Evolutionary conservation across 2,888 invertebrate genomes (phyloP), one percentile per base, ranked within the genome.

Genomic region (Ochropleura plecta): DNA sequence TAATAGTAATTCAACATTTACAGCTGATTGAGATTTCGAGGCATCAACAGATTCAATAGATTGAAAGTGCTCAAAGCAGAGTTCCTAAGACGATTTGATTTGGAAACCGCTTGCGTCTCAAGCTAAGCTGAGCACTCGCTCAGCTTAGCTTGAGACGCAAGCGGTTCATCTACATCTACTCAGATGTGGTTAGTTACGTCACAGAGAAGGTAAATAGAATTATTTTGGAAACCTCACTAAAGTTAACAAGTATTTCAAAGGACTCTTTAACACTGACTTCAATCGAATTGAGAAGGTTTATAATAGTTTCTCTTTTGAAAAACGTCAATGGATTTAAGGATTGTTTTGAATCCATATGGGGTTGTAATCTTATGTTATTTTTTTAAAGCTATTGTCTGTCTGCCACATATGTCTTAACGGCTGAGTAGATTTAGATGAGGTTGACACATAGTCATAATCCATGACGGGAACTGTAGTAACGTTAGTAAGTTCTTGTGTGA

Each of bases 31-130:
- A 30, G 48, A 42, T 46, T 44, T 62, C 40, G 20, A 44, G 57
- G 49, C 48, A 18, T 62, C 70, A 14, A 16, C 73, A 70, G 73
- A 62, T 53, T 60, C 59, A 60, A 79, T 82, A 79, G 75, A 77
- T 73, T 70, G 82, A 65, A 82, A 79, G 75, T 68, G 59, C 79
- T 76, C 70, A 40, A 75, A 40, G 18, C 78, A 55, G 46, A 75
- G 70, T 57, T 55, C 57, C 40, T 14, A 64, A 69, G 79, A 72
- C 63, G 70, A 73, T 77, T 77, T 71, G 69, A 84, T 73, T 75
- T 44, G 42, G 48, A 76, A 76, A 76, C 67, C 70, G 64, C 70
- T 75, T 10, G 40, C 46, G 72, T 70, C 78, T 64, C 42, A n/a
- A n/a, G 30, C 60, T 49, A 40, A 14, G 48, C 20, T 59, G 4